phyloP scores from a whole-genome alignment of 2,113 vertebrate species.

The Arvicanthis niloticus region DNA sequence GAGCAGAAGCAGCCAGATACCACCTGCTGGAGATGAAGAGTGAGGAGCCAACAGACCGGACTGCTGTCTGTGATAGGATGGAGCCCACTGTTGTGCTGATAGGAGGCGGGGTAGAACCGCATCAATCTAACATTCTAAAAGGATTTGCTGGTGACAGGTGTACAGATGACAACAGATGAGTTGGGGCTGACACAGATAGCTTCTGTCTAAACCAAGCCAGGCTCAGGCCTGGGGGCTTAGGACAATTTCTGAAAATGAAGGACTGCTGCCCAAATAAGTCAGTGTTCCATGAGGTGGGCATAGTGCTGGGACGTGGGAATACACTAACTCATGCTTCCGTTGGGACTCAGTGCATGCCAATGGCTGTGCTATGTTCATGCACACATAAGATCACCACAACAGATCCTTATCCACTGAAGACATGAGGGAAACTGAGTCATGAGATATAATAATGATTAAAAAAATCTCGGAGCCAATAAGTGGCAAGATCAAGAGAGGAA shows the following conservation, averaged over 20 bases:
- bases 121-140: neutral
- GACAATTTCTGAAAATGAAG: neutral
- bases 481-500: neutral
- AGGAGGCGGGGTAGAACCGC: neutral
- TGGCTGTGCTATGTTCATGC: fast-evolving
- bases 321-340: fast-evolving
- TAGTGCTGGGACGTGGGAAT: fast-evolving
- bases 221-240: too few species aligned
- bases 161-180: neutral
- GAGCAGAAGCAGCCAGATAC: neutral
- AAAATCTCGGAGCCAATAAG: too few species aligned
- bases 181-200: neutral
- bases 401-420: neutral
- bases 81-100: neutral
- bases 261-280: neutral
- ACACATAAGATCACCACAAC: neutral
- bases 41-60: fast-evolving
- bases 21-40: neutral
- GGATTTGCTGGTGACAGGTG: neutral
- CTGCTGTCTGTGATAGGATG: neutral
- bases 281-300: neutral
- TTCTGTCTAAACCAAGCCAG: neutral
- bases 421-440: neutral
- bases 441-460: neutral
- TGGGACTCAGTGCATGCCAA: neutral